phyloP scores from a whole-genome alignment of 2,888 invertebrate genomes.

The Andrena trimmerana region DNA sequence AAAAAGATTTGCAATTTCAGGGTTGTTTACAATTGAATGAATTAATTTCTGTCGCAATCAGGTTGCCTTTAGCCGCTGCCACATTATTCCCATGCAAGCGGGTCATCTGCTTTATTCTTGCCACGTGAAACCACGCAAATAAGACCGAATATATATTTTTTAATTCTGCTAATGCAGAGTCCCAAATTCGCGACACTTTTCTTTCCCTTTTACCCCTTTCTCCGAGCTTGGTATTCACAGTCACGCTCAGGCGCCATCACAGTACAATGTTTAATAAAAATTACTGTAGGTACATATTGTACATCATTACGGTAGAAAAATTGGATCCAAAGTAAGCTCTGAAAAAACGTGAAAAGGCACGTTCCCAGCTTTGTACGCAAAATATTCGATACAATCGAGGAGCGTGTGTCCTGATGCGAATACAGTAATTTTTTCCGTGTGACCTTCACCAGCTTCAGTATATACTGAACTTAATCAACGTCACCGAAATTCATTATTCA shows the following conservation, averaged over 20 bases:
- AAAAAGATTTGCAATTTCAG: slow-evolving; percentile 30
- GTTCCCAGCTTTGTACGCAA: neutral
- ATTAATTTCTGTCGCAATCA: slow-evolving; percentile 39
- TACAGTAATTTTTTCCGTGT: neutral
- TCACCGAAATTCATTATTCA: neutral
- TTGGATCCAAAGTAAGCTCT: neutral
- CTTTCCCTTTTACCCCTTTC: neutral
- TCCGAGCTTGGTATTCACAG: neutral
- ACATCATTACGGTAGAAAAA: neutral
- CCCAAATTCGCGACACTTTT: neutral
- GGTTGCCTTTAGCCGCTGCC: neutral
- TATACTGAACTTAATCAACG: neutral
- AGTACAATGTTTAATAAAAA: neutral
- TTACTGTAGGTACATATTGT: neutral
- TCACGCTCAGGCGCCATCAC: slow-evolving; percentile 12
- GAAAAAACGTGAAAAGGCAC: neutral
- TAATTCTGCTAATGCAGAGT: slow-evolving; percentile 41
- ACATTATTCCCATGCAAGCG: slow-evolving; percentile 23
- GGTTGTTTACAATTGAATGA: slow-evolving; percentile 38
- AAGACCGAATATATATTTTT: slow-evolving; percentile 24
- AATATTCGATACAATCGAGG: neutral
- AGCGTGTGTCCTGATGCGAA: neutral
- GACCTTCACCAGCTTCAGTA: neutral
- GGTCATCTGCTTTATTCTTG: neutral
- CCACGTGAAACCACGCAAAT: neutral